These are phyloP conservation scores for Clanis bilineata DNA, from an alignment of 2,888 invertebrate species.

Conservation along the genomic window DNA sequence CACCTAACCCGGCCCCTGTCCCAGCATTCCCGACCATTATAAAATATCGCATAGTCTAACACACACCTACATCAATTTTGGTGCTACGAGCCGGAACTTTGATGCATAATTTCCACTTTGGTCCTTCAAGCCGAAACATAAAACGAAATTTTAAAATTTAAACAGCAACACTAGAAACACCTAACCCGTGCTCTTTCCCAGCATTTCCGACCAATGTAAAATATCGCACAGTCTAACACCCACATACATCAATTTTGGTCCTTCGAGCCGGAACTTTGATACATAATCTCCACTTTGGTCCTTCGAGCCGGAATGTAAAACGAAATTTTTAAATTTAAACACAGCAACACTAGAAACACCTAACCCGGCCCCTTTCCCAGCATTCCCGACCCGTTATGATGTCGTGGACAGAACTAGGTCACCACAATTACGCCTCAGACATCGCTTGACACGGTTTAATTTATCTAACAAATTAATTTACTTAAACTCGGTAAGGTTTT, in stretches of 20 bases:
- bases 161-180: no score
- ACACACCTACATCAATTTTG: no score
- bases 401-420: constrained; percentile 57
- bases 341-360: constrained; percentile 23
- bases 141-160: background rate
- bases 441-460: constrained; percentile 55
- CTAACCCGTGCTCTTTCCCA: no score
- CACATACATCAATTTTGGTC: no score
- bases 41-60: no score
- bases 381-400: constrained; percentile 30
- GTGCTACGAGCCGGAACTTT: no score
- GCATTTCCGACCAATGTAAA: no score
- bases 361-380: constrained; percentile 35
- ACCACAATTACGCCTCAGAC: constrained; percentile 60
- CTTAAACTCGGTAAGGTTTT: constrained; percentile 34
- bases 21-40: no score
- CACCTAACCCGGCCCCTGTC: no score
- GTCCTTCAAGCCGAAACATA: background rate
- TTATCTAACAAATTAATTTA: constrained; percentile 62
- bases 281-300: background rate
- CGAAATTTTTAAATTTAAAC: background rate
- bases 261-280: no score
- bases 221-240: no score
- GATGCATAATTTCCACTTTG: no score
- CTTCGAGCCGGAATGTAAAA: background rate